These are phyloP conservation scores for Ceratina calcarata DNA, from an alignment of 1,140 invertebrate genomes.

Conservation along the genomic window DNA sequence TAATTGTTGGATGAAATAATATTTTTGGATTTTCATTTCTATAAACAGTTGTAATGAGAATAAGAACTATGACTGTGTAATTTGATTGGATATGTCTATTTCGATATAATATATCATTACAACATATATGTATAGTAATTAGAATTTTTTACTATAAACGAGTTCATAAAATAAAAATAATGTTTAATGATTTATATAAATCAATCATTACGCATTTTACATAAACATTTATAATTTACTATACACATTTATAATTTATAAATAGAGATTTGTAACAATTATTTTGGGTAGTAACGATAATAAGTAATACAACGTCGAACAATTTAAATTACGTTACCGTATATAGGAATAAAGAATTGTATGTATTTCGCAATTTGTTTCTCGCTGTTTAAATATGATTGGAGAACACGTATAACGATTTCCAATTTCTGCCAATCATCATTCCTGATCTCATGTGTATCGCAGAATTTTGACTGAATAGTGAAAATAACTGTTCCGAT, in stretches of 20 bases:
- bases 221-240: neutral
- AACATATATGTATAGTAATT: neutral
- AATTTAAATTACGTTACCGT: constrained; percentile 1
- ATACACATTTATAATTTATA: neutral
- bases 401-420: constrained; percentile 36
- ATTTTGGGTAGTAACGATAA: neutral
- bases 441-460: neutral
- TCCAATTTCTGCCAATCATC: constrained; percentile 38
- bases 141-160: neutral
- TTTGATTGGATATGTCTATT: neutral
- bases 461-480: constrained; percentile 10
- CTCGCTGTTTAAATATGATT: constrained; percentile 29
- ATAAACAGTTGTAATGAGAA: neutral
- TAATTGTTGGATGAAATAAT: neutral
- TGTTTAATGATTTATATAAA: neutral
- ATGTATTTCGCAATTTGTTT: neutral
- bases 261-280: neutral
- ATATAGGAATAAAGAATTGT: neutral
- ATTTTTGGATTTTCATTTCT: neutral
- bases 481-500: constrained; percentile 12
- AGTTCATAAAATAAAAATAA: neutral
- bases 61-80: neutral
- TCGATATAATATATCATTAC: neutral
- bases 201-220: neutral
- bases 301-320: neutral